Base-by-base conservation (phyloP, 2,113 vertebrate genomes). In the Hyla sarda region DNA sequence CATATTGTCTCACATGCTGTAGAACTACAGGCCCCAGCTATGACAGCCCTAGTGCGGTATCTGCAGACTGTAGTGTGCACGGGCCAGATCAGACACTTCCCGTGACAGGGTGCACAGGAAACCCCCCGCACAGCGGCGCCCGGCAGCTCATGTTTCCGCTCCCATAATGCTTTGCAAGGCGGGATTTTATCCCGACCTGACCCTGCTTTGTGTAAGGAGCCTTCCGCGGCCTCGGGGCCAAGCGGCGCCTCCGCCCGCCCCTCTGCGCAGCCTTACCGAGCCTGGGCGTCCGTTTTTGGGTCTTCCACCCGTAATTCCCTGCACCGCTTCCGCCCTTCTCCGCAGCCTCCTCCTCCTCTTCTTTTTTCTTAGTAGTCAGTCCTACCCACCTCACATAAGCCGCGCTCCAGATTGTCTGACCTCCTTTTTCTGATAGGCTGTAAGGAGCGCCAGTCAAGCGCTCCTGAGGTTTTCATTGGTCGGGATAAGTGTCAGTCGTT, bases 81-180 rank as follows among this genome's bases (percentile, higher is more conserved):
- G n/a, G n/a, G n/a, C n/a, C n/a, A n/a, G n/a, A n/a, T n/a, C n/a
- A n/a, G n/a, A n/a, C n/a, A n/a, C 32, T 41, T 34, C 30, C 77
- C 76, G 12, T 6, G n/a, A n/a, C n/a, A n/a, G n/a, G n/a, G n/a
- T n/a, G n/a, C n/a, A 34, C 79, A 82, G 48, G 71, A 72, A 83
- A 25, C 67, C 82, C 60, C 62, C 37, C 47, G 11, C 67, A 12
- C 82, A 9, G 69, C 82, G 17, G 67, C 34, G 65, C 47, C 65
- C 65, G 58, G 69, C 65, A 54, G 45, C 65, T 28, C 69, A 60
- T 30, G 50, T 72, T 83, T 83, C 82, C 67, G 71, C 71, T 83
- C 82, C 82, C 82, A 83, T 47, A 54, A 83, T 74, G 13, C 82
- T 48, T 50, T 82, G 79, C 79, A 45, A 50, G 58, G 79, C 79